phyloP scores from a whole-genome alignment of 2,888 invertebrate species.

The Archips crataeganus region DNA sequence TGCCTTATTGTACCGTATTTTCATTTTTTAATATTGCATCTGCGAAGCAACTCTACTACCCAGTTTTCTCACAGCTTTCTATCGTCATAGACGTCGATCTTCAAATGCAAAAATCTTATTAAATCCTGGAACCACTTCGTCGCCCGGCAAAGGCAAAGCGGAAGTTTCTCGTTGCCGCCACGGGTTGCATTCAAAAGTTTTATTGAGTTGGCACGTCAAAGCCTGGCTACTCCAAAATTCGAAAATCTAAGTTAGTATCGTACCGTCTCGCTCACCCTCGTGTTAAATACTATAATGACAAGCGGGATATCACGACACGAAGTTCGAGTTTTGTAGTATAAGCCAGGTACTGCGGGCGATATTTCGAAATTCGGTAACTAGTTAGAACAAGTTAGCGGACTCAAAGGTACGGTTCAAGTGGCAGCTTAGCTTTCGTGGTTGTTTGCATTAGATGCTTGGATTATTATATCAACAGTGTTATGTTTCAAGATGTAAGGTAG shows the following conservation, averaged over 20 bases:
- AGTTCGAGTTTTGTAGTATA: too few relatives aligned
- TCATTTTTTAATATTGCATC: too few relatives aligned
- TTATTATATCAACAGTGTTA: background rate
- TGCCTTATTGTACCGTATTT: too few relatives aligned
- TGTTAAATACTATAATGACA: too few relatives aligned
- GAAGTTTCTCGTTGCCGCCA: slow-evolving; percentile 2
- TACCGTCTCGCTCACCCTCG: too few relatives aligned
- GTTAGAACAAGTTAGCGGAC: slow-evolving; percentile 26
- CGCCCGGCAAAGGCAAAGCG: background rate
- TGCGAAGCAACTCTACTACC: background rate
- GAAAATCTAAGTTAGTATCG: too few relatives aligned
- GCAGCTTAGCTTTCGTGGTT: slow-evolving; percentile 4
- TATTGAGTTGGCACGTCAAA: slow-evolving; percentile 35
- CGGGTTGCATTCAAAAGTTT: slow-evolving; percentile 33
- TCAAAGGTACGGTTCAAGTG: slow-evolving; percentile 24
- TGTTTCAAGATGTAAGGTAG: slow-evolving; percentile 5
- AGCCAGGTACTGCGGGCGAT: slow-evolving; percentile 18
- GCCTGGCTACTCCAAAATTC: background rate
- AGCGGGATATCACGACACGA: too few relatives aligned
- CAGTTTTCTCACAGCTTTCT: background rate
- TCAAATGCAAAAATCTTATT: background rate
- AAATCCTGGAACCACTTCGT: slow-evolving; percentile 3
- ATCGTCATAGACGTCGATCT: background rate
- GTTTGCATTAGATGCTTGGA: background rate
- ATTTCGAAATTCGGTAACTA: slow-evolving; percentile 32